Conservation (phyloP, 2,797 vertebrate genomes). For the Megalops cyprinoides region DNA sequence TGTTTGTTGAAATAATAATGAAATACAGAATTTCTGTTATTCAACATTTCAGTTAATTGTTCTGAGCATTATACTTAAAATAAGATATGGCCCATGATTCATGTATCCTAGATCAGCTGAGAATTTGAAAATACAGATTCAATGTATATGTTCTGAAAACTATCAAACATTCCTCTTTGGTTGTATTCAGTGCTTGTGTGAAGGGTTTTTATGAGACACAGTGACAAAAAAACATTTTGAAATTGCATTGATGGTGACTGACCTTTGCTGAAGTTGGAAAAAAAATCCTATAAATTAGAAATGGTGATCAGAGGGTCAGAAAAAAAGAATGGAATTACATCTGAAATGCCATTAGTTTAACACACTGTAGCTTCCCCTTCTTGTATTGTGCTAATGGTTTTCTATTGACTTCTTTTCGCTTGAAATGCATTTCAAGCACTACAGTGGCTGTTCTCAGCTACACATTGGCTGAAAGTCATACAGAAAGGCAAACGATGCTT, state of each 20-base stretch:
- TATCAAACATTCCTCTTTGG: no score
- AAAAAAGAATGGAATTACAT: neutral
- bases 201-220: neutral
- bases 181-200: no score
- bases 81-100: no score
- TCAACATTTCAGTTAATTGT: no score
- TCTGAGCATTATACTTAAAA: no score
- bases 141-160: no score
- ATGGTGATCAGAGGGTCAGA: neutral
- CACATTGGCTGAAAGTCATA: no score
- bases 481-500: neutral
- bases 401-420: neutral
- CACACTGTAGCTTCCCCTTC: neutral
- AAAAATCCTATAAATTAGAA: neutral
- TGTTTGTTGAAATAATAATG: no score
- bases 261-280: neutral
- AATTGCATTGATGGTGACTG: neutral
- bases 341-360: neutral
- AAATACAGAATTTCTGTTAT: no score
- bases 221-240: neutral
- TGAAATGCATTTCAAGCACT: neutral
- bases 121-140: no score
- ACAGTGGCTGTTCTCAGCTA: neutral
- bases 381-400: neutral
- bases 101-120: no score